These are phyloP conservation scores for Amblyjoppa proteus DNA, from an alignment of 2,888 invertebrate species.

Conservation along the genomic window DNA sequence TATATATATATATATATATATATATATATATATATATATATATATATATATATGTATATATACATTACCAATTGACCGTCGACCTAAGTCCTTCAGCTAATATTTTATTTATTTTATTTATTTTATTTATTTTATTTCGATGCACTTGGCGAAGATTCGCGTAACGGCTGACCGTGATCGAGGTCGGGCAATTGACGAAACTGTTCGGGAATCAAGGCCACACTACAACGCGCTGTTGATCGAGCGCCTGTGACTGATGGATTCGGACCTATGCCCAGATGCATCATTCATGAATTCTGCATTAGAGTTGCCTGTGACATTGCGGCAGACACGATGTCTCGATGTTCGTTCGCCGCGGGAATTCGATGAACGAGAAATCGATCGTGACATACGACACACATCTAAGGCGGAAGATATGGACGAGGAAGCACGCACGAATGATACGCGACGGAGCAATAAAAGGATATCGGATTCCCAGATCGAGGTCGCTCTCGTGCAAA, in stretches of 20 bases:
- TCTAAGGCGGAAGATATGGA: not conserved
- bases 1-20: too few species aligned
- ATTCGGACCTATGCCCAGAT: not conserved
- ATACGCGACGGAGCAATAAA: slow-evolving; percentile 32
- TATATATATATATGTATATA: too few species aligned
- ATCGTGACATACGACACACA: slow-evolving; percentile 26
- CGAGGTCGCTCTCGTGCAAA: slow-evolving; percentile 30
- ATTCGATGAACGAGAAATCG: slow-evolving; percentile 44
- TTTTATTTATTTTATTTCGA: not conserved
- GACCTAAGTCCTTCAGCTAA: too few species aligned
- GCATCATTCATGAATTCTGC: slow-evolving; percentile 30
- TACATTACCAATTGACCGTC: too few species aligned
- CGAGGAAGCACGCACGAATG: slow-evolving; percentile 30
- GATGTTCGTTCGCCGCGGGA: not conserved
- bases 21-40: too few species aligned
- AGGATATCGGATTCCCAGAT: slow-evolving; percentile 36
- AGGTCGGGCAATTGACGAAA: slow-evolving; percentile 39
- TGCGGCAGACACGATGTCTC: not conserved
- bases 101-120: not conserved
- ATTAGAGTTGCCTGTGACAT: not conserved
- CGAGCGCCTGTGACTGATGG: not conserved
- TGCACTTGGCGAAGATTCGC: not conserved
- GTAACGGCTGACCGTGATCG: slow-evolving; percentile 32
- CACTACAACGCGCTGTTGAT: not conserved
- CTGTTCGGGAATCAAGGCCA: slow-evolving; percentile 16